A percentile compares a stretch with the other conserved stretches of the same genome.
These are phyloP conservation scores for Drosophila antonietae DNA, from an alignment of 2,888 invertebrate genomes.

Conservation along the genomic window DNA sequence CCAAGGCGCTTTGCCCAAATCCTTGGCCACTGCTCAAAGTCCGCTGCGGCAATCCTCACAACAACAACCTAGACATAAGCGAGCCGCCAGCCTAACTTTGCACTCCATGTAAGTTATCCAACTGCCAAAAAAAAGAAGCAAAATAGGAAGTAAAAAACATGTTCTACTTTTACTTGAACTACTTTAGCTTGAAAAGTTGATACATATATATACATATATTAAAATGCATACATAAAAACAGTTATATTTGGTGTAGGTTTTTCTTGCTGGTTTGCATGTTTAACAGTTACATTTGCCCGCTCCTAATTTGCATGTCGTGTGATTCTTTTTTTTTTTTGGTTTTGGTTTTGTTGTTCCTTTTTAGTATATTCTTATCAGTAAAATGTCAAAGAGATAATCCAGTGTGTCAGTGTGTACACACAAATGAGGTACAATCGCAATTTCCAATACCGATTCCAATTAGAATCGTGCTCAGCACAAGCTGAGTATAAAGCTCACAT, in stretches of 20 bases:
- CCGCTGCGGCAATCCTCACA: constrained; percentile 49
- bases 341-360: constrained; percentile 14
- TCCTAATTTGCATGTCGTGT: constrained; percentile 54
- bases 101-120: constrained; percentile 66
- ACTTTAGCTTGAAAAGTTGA: constrained; percentile 29
- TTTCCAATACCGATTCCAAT: constrained; percentile 1
- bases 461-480: not conserved
- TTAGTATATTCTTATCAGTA: constrained; percentile 46
- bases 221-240: constrained; percentile 14
- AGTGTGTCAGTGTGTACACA: constrained; percentile 11
- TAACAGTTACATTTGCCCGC: constrained; percentile 50
- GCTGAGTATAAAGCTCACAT: not conserved
- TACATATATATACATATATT: constrained; percentile 16
- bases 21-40: constrained; percentile 70
- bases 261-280: constrained; percentile 71
- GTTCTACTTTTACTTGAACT: constrained; percentile 57
- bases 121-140: not conserved
- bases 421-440: not conserved
- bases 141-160: constrained; percentile 20
- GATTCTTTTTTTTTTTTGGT: constrained; percentile 5
- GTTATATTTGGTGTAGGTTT: constrained; percentile 65
- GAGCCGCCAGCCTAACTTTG: constrained; percentile 65
- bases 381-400: constrained; percentile 48
- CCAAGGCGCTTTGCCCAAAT: constrained; percentile 69
- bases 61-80: constrained; percentile 55